Base-by-base conservation (phyloP, 1,140 invertebrate species). In the Ganaspis sp. region DNA sequence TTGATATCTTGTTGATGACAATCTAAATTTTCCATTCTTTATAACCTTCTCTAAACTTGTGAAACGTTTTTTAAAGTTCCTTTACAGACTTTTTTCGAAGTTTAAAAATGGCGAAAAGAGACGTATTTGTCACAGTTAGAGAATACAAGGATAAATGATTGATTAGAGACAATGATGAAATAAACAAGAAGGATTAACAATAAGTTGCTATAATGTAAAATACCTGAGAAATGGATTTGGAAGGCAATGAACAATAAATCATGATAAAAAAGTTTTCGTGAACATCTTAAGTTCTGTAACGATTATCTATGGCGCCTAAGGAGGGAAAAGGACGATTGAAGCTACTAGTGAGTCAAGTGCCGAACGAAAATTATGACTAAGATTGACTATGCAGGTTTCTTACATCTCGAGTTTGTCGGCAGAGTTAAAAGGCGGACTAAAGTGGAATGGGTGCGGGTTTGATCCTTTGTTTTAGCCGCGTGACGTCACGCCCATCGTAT, bases 391-490 rank as follows among this genome's bases (percentile, higher is more conserved):
- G 69, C 69, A 40, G 70, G 9, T 74, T 78, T 78, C 72, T 26
- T 77, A 71, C 77, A 73, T 78, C 72, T 81, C 75, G 72, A 72
- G 77, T 73, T 81, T 72, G 83, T 85, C 85, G 86, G 84, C 85
- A 81, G 78, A 78, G 71, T 87, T 85, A 78, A 90, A 89, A 88
- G 86, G 81, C 69, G 74, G 81, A 34, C 78, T 78, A 81, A 80
- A 78, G 83, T 85, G 81, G 84, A 85, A 85, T 85, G 85, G 83
- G 80, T 79, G 75, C 76, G 79, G 81, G 77, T 80, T 82, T 75
- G 82, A 84, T 86, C 87, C 89, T 90, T 90, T 91, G 89, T 90
- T 90, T 90, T 89, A 87, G 82, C 85, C 87, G 86, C 86, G 86
- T 89, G 87, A 89, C 89, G 88, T 90, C 86, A 89, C 87, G 85